Evolutionary conservation across 2,797 vertebrate species (phyloP).

Genomic region (Alfaro cultratus): DNA sequence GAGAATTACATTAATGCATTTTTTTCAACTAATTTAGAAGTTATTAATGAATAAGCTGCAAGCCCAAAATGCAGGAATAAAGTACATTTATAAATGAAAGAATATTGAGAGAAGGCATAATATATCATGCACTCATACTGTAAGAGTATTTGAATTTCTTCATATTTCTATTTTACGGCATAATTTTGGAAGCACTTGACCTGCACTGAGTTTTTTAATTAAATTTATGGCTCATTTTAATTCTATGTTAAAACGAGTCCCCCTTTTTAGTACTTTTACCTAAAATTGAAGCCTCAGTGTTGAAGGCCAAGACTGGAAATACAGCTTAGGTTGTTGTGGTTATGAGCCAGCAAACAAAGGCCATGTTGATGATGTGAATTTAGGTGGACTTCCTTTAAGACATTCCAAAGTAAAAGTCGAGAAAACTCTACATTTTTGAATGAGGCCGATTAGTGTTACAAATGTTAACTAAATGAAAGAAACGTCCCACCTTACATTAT

Average conservation of each 20-base stretch:
- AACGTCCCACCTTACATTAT: background rate
- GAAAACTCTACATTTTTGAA: background rate
- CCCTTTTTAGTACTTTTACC: background rate
- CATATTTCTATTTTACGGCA: background rate
- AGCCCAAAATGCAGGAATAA: background rate
- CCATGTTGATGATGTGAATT: background rate
- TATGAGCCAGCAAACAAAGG: conserved; percentile 13
- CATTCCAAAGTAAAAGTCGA: conserved; percentile 56
- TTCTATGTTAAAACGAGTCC: background rate
- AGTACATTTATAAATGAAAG: background rate
- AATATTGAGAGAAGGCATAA: background rate
- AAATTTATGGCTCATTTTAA: background rate
- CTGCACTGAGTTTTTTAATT: background rate
- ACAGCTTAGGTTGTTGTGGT: conserved; percentile 34
- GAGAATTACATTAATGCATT: background rate
- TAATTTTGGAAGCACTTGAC: background rate
- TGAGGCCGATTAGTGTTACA: no score
- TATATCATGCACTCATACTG: background rate
- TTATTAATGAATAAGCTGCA: background rate
- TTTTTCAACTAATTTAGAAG: background rate
- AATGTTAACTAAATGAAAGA: background rate
- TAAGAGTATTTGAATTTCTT: background rate
- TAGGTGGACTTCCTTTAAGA: background rate
- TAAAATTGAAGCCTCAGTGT: background rate
- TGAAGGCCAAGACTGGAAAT: conserved; percentile 2